These are phyloP conservation scores for Trochalopteron elliotii DNA, from an alignment of 2,113 vertebrate genomes.

Conservation along the genomic window DNA sequence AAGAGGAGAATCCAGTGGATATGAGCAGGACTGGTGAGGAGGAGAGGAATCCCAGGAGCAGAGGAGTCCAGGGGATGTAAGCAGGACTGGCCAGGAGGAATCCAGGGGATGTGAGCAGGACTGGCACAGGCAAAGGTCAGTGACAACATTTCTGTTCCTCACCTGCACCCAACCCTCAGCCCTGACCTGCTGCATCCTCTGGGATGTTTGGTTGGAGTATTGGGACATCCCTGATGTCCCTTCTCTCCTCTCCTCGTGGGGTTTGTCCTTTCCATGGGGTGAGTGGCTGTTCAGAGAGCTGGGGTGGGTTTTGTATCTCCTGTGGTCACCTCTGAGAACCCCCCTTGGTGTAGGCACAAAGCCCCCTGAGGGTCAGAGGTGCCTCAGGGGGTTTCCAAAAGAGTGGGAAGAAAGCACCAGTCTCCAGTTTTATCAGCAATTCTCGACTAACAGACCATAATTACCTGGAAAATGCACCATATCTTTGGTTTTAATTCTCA, in stretches of 20 bases:
- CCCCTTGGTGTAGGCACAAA: neutral
- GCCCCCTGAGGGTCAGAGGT: neutral
- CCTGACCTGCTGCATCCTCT: rapidly evolving
- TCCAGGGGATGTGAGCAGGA: neutral
- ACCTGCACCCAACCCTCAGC: neutral
- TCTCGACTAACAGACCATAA: neutral
- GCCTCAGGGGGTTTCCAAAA: neutral
- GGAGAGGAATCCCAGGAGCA: too few species aligned
- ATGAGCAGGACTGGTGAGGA: too few species aligned
- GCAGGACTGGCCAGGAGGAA: too few species aligned
- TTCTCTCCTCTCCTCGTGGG: neutral
- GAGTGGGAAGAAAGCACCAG: neutral
- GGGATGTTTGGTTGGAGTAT: rapidly evolving
- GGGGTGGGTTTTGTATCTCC: neutral
- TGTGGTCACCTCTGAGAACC: neutral
- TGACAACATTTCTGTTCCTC: neutral
- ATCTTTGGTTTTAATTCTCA: neutral
- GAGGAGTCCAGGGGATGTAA: neutral
- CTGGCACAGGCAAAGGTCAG: neutral
- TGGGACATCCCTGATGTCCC: neutral
- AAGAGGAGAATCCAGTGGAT: too few species aligned
- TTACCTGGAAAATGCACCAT: neutral
- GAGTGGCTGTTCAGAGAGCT: neutral
- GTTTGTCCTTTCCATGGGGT: neutral
- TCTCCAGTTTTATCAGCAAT: neutral